Percentiles rank a stretch among this genome's conserved stretches.
Evolutionary conservation across 2,113 vertebrate genomes (phyloP).

Genomic region (Plestiodon gilberti): DNA sequence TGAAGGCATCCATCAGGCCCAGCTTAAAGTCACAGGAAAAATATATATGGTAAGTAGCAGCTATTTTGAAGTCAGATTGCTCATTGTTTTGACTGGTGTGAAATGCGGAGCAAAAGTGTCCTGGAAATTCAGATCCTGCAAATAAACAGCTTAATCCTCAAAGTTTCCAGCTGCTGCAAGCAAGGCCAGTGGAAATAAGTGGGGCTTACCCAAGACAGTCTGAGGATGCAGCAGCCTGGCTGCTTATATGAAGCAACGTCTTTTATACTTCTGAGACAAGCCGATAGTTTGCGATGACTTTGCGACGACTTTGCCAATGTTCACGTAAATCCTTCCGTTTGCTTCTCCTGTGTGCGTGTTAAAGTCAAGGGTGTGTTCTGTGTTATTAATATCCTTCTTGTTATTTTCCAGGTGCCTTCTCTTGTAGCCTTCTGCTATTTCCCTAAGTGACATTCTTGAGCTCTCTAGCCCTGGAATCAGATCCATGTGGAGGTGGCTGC

Average conservation of each 20-base stretch:
- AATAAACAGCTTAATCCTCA: neutral
- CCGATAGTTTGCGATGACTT: slow-evolving; percentile 24
- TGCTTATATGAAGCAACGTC: neutral
- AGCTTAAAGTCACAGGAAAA: slow-evolving; percentile 22
- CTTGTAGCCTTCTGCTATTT: slow-evolving; percentile 36
- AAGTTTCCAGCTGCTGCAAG: neutral
- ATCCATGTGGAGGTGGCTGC: slow-evolving; percentile 41
- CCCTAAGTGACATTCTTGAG: slow-evolving; percentile 31
- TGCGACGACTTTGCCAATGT: slow-evolving; percentile 41
- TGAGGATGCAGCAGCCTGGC: neutral
- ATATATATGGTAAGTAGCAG: slow-evolving; percentile 16
- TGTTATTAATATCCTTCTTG: slow-evolving; percentile 4
- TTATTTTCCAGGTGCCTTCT: slow-evolving; percentile 37
- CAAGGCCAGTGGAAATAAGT: neutral
- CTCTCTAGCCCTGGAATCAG: slow-evolving; percentile 32
- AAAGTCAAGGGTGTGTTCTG: slow-evolving; percentile 39
- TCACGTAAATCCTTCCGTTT: slow-evolving; percentile 1
- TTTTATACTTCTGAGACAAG: slow-evolving; percentile 19
- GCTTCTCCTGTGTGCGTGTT: slow-evolving; percentile 13
- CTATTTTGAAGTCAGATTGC: slow-evolving; percentile 21
- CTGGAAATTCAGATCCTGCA: slow-evolving; percentile 23
- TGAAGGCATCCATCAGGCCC: neutral
- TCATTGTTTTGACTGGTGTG: slow-evolving; percentile 27
- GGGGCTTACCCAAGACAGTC: neutral
- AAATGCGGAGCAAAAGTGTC: neutral